Conservation (phyloP, 2,797 vertebrate genomes). For the Hylomyscus alleni region DNA sequence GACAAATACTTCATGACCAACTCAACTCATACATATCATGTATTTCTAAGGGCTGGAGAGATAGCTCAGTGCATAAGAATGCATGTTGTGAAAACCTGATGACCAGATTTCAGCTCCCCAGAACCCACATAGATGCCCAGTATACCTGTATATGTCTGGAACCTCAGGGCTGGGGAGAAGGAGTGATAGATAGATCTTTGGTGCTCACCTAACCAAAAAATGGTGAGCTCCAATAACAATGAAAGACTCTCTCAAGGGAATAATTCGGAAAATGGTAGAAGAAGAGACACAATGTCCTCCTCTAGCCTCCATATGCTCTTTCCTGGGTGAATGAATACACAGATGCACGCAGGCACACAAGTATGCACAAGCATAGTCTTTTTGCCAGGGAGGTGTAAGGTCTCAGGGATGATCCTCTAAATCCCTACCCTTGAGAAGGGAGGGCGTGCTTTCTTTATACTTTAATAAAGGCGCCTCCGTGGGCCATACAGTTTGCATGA, state of each 20-base stretch:
- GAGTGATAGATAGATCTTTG: neutral
- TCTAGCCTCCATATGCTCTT: neutral
- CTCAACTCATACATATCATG: neutral
- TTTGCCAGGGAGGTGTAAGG: neutral
- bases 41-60: neutral
- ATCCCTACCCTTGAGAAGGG: neutral
- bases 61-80: neutral
- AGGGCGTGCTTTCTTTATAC: neutral
- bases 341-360: too few species aligned
- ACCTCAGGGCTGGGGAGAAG: neutral
- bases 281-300: neutral
- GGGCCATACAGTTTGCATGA: neutral
- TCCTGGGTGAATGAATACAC: neutral
- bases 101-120: neutral
- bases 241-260: neutral
- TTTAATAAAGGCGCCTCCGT: slow-evolving; percentile 44
- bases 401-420: neutral
- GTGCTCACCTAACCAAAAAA: neutral
- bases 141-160: neutral
- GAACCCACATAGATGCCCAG: neutral
- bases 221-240: neutral
- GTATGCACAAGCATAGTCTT: too few species aligned
- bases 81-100: neutral
- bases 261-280: neutral
- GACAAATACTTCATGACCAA: neutral